These are phyloP conservation scores for Nestor notabilis DNA, from an alignment of 2,113 vertebrate genomes.

Conservation along the genomic window DNA sequence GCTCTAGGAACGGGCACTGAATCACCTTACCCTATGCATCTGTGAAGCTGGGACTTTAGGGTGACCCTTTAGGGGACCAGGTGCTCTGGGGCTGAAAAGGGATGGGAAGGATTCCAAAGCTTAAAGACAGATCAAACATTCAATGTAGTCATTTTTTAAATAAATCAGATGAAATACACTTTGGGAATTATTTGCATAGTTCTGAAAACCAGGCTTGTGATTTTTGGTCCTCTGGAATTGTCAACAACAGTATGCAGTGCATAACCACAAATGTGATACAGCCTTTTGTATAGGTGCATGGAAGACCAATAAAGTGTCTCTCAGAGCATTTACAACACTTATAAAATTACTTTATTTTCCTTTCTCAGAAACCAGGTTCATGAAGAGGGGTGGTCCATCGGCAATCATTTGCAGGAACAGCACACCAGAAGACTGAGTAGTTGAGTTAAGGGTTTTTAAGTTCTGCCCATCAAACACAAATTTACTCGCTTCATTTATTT, in stretches of 20 bases:
- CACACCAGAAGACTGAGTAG: neutral
- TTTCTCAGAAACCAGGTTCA: neutral
- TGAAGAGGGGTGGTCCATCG: neutral
- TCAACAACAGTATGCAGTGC: neutral
- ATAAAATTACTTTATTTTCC: neutral
- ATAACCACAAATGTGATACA: neutral
- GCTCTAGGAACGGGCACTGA: neutral
- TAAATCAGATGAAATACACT: neutral
- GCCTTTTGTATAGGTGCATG: neutral
- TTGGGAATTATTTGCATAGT: neutral
- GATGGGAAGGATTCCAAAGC: neutral
- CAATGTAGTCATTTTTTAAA: neutral
- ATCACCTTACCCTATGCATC: neutral
- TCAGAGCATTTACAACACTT: neutral
- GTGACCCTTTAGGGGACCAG: neutral
- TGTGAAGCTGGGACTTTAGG: neutral
- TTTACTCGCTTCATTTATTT: neutral
- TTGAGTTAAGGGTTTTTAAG: neutral
- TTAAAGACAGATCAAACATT: neutral
- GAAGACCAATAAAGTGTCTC: neutral
- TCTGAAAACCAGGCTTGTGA: neutral
- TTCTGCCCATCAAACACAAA: neutral
- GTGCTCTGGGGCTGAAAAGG: neutral
- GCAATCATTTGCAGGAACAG: neutral
- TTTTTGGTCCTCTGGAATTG: neutral